Evolutionary conservation across 2,888 invertebrate species (phyloP), one percentile per base, ranked within the genome.

Genomic region (Adela reaumurella): DNA sequence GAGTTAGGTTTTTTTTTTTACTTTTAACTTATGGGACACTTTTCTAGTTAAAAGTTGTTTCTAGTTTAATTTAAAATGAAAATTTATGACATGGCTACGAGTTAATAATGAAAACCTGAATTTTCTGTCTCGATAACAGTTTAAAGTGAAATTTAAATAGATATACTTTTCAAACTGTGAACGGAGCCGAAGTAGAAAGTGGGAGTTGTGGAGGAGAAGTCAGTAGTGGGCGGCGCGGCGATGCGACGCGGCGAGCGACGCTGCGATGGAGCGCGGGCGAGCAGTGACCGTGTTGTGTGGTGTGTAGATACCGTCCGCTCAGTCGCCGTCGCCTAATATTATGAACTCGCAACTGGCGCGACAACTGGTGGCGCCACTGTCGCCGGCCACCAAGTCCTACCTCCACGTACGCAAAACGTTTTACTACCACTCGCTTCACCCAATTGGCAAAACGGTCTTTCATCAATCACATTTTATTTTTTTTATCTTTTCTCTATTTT

Each of bases 331-430:
- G 60, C 64, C 68, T 66, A 73, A 64, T 67, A 70, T 81, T 70
- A 72, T 81, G 81, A 76, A 74, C 70, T 82, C 82, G 70, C 81
- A 82, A 72, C 80, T 82, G 64, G 82, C 82, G 62, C 78, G 82
- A 56, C 81, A 82, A 70, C 78, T 82, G 68, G 80, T 81, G 62
- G 81, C 82, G 67, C 81, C 81, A 67, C 74, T 81, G 69, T 74
- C 81, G 67, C 67, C 76, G 58, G 63, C 64, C 62, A 72, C 69
- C 64, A 64, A 78, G 54, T 54, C 61, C 53, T 51, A 51, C 59
- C 73, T 76, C 70, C 79, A 80, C 76, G 78, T 77, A 77, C 74
- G 76, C 43, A 41, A 24, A 17, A 17, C 70, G 73, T 78, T 76
- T 76, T 76, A 74, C 74, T 76, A 76, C 67, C 74, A 72, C 74